Percentiles rank a stretch among this genome's conserved stretches.
phyloP scores from a whole-genome alignment of 2,113 vertebrate species.

The Hipposideros armiger region DNA sequence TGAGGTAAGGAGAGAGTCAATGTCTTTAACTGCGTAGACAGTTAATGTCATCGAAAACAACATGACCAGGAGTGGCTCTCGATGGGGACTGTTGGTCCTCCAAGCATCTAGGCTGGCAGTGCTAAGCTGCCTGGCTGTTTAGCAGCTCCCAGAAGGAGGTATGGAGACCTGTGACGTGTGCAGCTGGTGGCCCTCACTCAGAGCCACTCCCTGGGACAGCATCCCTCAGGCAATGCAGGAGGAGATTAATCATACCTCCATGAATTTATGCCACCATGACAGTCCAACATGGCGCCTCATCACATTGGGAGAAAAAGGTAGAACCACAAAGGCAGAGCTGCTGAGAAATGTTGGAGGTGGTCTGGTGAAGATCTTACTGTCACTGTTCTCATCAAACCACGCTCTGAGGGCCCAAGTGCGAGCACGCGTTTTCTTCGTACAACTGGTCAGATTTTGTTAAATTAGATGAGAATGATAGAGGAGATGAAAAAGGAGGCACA shows the following conservation, averaged over 20 bases:
- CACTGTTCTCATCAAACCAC: not conserved
- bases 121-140: not conserved
- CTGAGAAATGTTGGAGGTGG: not conserved
- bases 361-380: not conserved
- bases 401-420: not conserved
- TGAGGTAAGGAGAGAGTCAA: not conserved
- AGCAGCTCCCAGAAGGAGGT: not conserved
- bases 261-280: fast-evolving
- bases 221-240: fast-evolving
- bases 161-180: not conserved
- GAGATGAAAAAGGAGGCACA: not conserved
- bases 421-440: not conserved
- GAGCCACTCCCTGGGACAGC: not conserved
- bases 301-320: not conserved
- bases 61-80: not conserved
- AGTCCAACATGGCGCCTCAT: fast-evolving
- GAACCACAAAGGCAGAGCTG: not conserved
- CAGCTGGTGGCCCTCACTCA: not conserved
- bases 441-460: not conserved
- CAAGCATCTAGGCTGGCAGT: not conserved
- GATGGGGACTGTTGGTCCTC: fast-evolving
- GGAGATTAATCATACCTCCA: not conserved
- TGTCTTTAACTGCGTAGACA: not conserved
- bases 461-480: not conserved
- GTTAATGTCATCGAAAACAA: not conserved